Base-by-base conservation (phyloP, 2,888 invertebrate species). In the Parnassius apollo region DNA sequence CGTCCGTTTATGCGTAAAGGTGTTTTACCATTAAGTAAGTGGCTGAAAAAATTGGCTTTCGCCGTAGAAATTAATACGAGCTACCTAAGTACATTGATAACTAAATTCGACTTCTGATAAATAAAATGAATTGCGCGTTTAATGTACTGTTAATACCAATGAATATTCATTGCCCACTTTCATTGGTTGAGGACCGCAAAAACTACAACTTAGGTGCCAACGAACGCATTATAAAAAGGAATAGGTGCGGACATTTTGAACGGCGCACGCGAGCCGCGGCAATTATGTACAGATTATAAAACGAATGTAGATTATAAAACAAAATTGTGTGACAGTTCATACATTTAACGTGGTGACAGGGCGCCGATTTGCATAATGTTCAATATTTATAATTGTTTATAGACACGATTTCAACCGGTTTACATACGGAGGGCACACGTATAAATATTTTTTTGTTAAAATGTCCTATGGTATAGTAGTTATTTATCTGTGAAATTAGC, bases 251-350 rank as follows among this genome's bases (percentile, higher is more conserved):
- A 56, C 63, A 59, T 59, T 63, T 59, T 63, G 62, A 58, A 63
- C 35, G 45, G 13, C 18, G 51, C 63, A 63, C 63, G 63, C 63
- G 46, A 63, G 42, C 9, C 42, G 56, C n/a, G 42, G 22, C 51
- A 51, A 56, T 56, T 59, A 48, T 56, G 13, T 51, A 56, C 56
- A 63, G 59, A 64, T 64, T 64, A 61, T 59, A 61, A 59, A 63
- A 66, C 25, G 45, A 53, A 62, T 50, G 65, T 57, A 57, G 65
- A 65, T 65, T 62, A 59, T 59, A 65, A 65, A 61, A 61, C 48
- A 48, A 57, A 64, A 61, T 25, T 42, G 58, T 55, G 46, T 57
- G 62, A 57, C 62, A 46, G 48, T 48, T 52, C 12, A 22, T 51
- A 57, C 25, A 22, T 46, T 49, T 48, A 12, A 52, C 52, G 46